Conservation (phyloP, 2,888 invertebrate species). For the Allygus modestus region DNA sequence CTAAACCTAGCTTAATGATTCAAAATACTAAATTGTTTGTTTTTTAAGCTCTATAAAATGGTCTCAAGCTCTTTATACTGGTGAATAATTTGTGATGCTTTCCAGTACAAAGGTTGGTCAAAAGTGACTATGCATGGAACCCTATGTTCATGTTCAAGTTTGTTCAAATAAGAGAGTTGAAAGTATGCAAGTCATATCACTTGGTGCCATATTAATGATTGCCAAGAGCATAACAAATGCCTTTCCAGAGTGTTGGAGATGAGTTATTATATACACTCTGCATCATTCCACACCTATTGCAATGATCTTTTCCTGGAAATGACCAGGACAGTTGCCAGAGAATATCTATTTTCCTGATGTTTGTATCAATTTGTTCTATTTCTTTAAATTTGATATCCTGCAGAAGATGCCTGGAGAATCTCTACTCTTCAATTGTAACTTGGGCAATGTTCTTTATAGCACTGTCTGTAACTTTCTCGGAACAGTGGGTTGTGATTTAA, state of each 20-base stretch:
- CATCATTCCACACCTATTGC: slow-evolving; percentile 2
- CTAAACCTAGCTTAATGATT: too few species aligned
- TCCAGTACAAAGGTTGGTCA: neutral
- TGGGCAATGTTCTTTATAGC: neutral
- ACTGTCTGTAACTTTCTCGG: neutral
- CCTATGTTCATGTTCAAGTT: neutral
- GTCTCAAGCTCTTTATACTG: slow-evolving; percentile 12
- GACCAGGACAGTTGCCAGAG: slow-evolving; percentile 17
- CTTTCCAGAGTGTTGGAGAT: neutral
- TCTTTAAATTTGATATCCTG: neutral
- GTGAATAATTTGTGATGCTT: neutral
- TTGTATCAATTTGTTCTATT: neutral
- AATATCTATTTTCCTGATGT: neutral
- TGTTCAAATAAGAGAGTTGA: slow-evolving; percentile 2
- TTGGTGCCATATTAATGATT: slow-evolving; percentile 16
- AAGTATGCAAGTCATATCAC: neutral
- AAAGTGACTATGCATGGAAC: neutral
- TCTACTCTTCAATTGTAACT: neutral
- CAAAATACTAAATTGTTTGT: too few species aligned
- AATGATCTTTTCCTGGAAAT: slow-evolving; percentile 7
- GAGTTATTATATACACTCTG: neutral
- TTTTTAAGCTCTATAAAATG: too few species aligned
- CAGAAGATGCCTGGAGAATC: slow-evolving; percentile 6
- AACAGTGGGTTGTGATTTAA: neutral
- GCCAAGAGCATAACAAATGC: neutral